phyloP scores from a whole-genome alignment of 2,797 vertebrate species.

The Micrastur ruficollis region DNA sequence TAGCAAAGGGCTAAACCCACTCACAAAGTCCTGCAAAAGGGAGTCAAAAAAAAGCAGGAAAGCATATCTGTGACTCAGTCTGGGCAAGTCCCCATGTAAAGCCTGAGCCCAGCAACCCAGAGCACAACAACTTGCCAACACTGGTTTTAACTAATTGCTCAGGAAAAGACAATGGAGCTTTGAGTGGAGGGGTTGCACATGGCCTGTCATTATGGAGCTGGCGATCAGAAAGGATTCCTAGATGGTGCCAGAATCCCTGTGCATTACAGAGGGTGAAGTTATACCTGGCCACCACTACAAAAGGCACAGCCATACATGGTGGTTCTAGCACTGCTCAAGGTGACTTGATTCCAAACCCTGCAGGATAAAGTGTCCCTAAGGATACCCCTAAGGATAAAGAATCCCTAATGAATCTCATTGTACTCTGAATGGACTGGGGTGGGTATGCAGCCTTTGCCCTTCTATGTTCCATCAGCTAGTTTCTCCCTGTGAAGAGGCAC shows the following conservation, averaged over 20 bases:
- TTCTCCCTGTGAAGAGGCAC: not conserved
- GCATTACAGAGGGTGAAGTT: accelerated
- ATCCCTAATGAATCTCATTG: not conserved
- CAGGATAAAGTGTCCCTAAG: not conserved
- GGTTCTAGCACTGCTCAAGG: not conserved
- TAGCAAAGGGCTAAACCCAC: not conserved
- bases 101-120: not conserved
- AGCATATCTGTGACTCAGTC: not conserved
- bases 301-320: accelerated
- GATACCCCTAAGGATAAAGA: not conserved
- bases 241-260: accelerated
- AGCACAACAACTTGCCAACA: not conserved
- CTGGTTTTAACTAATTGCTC: not conserved
- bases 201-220: not conserved
- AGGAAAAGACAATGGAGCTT: not conserved
- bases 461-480: not conserved
- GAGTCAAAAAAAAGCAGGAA: not conserved
- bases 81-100: not conserved
- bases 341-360: not conserved
- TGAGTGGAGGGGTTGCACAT: not conserved
- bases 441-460: not conserved
- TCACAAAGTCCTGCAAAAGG: not conserved
- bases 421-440: not conserved
- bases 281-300: accelerated
- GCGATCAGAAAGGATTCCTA: not conserved